Evolutionary conservation across 1,140 invertebrate species (phyloP).

Genomic region (Saccostrea cuccullata): DNA sequence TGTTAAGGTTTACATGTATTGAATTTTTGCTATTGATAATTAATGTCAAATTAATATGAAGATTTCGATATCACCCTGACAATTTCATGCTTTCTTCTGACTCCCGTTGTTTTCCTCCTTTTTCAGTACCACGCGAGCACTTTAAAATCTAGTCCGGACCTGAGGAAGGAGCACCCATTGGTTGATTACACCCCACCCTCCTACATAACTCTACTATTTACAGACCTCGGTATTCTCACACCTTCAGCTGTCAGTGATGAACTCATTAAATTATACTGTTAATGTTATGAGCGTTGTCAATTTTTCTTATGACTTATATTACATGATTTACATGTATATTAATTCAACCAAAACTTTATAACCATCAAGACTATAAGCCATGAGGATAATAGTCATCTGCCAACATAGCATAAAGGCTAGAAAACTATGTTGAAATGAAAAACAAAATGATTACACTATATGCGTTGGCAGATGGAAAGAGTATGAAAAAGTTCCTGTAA

Average conservation of each 20-base stretch:
- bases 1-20: no score
- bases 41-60: no score
- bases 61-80: no score
- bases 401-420: no score
- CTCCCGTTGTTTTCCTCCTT: conserved; percentile 48
- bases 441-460: no score
- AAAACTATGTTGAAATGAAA: no score
- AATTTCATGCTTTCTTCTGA: no score
- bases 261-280: conserved; percentile 94
- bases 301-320: not conserved
- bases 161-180: conserved; percentile 88
- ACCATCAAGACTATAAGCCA: not conserved
- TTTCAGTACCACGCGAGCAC: conserved; percentile 85
- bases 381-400: not conserved
- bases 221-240: conserved; percentile 96
- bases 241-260: conserved; percentile 98
- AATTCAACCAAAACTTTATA: not conserved
- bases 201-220: conserved; percentile 95
- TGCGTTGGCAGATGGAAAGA: no score
- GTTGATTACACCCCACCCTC: conserved; percentile 97
- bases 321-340: not conserved
- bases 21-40: no score
- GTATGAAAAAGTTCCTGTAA: no score
- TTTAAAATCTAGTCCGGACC: conserved; percentile 79
- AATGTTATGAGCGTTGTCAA: not conserved